Evolutionary conservation across 2,888 invertebrate genomes (phyloP), one percentile per base, ranked within the genome.

Genomic region (Ichneumon xanthorius): DNA sequence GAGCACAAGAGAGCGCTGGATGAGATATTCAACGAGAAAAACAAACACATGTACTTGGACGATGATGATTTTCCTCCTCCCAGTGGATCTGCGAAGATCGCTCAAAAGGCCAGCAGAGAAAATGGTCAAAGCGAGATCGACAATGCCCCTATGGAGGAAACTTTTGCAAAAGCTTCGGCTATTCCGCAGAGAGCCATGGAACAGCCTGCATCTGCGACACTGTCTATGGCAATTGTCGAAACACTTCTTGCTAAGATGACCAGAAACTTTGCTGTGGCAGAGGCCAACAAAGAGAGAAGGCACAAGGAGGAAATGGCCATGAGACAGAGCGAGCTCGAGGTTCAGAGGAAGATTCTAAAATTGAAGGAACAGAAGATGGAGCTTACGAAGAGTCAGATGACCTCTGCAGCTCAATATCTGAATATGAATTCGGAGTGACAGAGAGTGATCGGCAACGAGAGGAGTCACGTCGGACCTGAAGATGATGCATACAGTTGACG

Each of bases 1-100:
- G 92, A 93, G 26, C 92, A 93, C 78, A 93, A 92, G 65, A 89
- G 88, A 80, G 93, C 91, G 0, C 70, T 93, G 75, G 93, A 93
- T 33, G 92, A 93, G 55, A 93, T 93, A 53, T 93, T 92, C 22
- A 87, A 88, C n/a, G 91, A 92, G 37, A 91, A 89, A 76, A 89
- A 87, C 45, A 86, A 86, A 30, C 89, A 89, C 63, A 80, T 88
- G 73, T 92, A 90, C 65, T 65, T 91, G 53, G 88, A 92, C 19
- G 89, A 90, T 40, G 87, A 71, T 11, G 92, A 91, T 48, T 89
- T 87, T 78, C 88, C 90, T 0, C 48, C 88, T 1, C 68, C 88
- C 14, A 78, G 83, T 11, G 82, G 70, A 19, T 87, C 89, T 2
- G 78, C 88, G 0, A 89, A 81, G 7, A 80, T 78, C n/a, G 73